Conservation (phyloP, 2,888 invertebrate genomes). For the Drosophila percnosoma region DNA sequence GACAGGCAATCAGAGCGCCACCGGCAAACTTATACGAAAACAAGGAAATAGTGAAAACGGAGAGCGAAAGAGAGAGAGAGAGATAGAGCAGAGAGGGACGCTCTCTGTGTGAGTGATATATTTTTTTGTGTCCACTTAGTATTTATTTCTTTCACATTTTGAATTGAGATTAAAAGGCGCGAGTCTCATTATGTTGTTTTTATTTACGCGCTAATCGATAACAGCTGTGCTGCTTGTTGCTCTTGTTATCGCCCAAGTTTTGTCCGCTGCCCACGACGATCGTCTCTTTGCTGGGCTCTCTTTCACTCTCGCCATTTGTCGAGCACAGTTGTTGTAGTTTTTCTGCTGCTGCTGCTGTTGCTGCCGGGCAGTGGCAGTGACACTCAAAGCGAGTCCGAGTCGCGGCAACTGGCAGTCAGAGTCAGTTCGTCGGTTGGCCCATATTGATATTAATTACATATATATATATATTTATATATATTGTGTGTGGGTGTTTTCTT, state of each 20-base stretch:
- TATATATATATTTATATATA: conserved; percentile 10
- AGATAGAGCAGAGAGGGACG: neutral
- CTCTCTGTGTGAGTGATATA: conserved; percentile 31
- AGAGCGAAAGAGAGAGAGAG: conserved; percentile 2
- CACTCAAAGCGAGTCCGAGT: conserved; percentile 62
- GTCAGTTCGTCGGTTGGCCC: conserved; percentile 62
- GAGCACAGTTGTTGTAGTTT: conserved; percentile 25
- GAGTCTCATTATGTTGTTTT: conserved; percentile 28
- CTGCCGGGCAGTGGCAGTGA: conserved; percentile 71
- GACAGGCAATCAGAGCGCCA: conserved; percentile 11
- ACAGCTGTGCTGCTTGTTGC: conserved; percentile 50
- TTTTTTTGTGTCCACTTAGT: conserved; percentile 40
- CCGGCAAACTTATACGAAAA: conserved; percentile 46
- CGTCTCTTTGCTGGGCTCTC: conserved; percentile 20
- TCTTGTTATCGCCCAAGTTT: conserved; percentile 47
- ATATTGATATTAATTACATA: conserved; percentile 62
- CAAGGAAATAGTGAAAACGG: conserved; percentile 4
- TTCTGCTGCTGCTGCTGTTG: conserved; percentile 28
- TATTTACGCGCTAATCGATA: conserved; percentile 64
- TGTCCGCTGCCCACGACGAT: conserved; percentile 38
- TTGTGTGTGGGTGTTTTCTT: conserved; percentile 57
- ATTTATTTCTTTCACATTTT: conserved; percentile 29
- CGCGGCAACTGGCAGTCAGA: conserved; percentile 54
- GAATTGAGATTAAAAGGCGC: conserved; percentile 39
- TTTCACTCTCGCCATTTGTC: conserved; percentile 12